A percentile compares a stretch with the other conserved stretches of the same genome.
Evolutionary conservation across 1,140 invertebrate genomes (phyloP).

Genomic region (Scaptomyza graminum): DNA sequence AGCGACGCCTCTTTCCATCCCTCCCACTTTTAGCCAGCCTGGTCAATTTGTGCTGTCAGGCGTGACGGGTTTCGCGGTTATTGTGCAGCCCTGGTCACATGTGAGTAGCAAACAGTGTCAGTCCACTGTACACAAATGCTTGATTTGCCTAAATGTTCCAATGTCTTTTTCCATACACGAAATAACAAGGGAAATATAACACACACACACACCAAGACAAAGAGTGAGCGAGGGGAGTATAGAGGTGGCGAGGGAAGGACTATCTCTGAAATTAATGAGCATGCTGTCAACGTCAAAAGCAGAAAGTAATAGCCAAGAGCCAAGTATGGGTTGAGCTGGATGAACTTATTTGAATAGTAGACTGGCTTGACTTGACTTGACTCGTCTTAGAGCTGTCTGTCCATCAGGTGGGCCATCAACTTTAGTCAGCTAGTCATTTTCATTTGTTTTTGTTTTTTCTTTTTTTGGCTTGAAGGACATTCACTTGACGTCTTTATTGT

Average conservation of each 20-base stretch:
- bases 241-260: slow-evolving; percentile 13
- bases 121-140: neutral
- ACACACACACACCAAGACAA: slow-evolving; percentile 37
- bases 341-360: neutral
- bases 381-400: neutral
- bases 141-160: slow-evolving; percentile 1
- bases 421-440: neutral
- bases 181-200: slow-evolving; percentile 67
- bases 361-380: neutral
- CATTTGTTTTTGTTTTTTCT: neutral
- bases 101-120: neutral
- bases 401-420: neutral
- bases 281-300: slow-evolving; percentile 19
- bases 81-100: slow-evolving; percentile 31
- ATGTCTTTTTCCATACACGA: slow-evolving; percentile 25
- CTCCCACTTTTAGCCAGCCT: neutral
- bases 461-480: neutral
- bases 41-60: slow-evolving; percentile 68
- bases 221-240: neutral
- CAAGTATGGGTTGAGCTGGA: neutral
- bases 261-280: slow-evolving; percentile 72
- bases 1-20: neutral
- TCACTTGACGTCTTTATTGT: slow-evolving; percentile 22
- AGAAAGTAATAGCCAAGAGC: neutral
- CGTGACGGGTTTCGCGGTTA: slow-evolving; percentile 62